Evolutionary conservation across 2,113 vertebrate genomes (phyloP), one percentile per base, ranked within the genome.

Genomic region (Apeltes quadracus): DNA sequence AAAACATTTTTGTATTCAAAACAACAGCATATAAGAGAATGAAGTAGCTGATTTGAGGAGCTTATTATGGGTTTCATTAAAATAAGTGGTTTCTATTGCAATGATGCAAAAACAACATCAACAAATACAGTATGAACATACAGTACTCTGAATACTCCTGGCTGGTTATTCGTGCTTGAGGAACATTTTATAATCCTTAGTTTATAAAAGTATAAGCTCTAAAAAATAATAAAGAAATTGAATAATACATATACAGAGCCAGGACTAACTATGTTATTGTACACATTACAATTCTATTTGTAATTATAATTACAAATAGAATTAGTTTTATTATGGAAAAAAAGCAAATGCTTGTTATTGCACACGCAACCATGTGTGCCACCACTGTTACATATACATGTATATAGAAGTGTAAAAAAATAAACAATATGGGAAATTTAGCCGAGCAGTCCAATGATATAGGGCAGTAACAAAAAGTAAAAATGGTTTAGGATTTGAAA

Each of bases 31-130:
- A 75, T 57, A 66, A 43, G 67, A 78, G 56, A 9, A 51, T 50
- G 73, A 76, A 72, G 63, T 69, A 62, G 69, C 44, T 76, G 59
- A 34, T 50, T 63, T 23, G 32, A 57, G 23, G 54, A 69, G 61
- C 43, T 80, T 82, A 78, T 85, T 78, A 85, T 72, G 51, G 39
- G 67, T 55, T 84, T 73, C 79, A 90, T 89, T 79, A 80, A 51
- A 75, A 76, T 89, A 58, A 90, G 83, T 88, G 80, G 55, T 85
- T 86, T 66, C 46, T 16, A 67, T 15, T 32, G 3, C 41, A 68
- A 80, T 72, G 59, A 65, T 65, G 59, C 27, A 66, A 84, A 44
- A 46, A 65, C 32, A 67, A 12, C 23, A 44, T 36, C 76, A 61
- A 82, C 72, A 86, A 72, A 80, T 57, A 79, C 53, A 73, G 38